A percentile compares a stretch with the other conserved stretches of the same genome.
Conservation (phyloP, 1,140 invertebrate species). For the Nasonia giraulti region DNA sequence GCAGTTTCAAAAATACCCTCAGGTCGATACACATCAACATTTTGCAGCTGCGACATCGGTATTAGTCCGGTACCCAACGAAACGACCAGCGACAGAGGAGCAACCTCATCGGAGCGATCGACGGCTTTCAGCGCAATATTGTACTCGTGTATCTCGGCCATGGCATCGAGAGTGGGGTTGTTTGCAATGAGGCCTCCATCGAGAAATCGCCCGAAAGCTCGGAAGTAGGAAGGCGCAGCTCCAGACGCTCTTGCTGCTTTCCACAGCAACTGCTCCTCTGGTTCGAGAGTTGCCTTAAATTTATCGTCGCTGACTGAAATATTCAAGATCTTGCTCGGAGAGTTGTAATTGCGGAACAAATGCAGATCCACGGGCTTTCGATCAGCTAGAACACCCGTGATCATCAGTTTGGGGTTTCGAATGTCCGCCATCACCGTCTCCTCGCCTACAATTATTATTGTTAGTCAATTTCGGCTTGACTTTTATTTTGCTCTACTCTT, state of each 20-base stretch:
- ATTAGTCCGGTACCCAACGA: constrained; percentile 85
- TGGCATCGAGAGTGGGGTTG: constrained; percentile 95
- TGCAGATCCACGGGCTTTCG: constrained; percentile 94
- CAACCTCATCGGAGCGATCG: constrained; percentile 76
- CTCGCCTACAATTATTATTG: constrained; percentile 74
- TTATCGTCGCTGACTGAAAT: constrained; percentile 60
- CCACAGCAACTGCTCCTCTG: constrained; percentile 89
- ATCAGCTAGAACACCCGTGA: constrained; percentile 94
- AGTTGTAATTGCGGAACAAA: constrained; percentile 93
- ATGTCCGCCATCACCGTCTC: constrained; percentile 91
- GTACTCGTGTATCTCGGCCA: constrained; percentile 95
- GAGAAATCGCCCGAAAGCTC: constrained; percentile 86
- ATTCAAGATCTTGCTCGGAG: constrained; percentile 80
- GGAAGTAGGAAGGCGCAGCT: constrained; percentile 96
- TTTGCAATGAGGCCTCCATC: constrained; percentile 98
- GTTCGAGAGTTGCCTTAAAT: constrained; percentile 74
- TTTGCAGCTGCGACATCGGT: constrained; percentile 82
- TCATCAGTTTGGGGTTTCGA: constrained; percentile 89
- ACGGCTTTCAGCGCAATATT: constrained; percentile 84
- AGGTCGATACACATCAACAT: constrained; percentile 90
- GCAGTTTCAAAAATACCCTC: constrained; percentile 88
- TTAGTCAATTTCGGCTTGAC: no score
- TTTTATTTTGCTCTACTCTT: constrained; percentile 65
- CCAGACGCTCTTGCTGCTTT: constrained; percentile 91
- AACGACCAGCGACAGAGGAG: constrained; percentile 78